Evolutionary conservation across 2,797 vertebrate species (phyloP).

Genomic region (Hoplostethus atlanticus): DNA sequence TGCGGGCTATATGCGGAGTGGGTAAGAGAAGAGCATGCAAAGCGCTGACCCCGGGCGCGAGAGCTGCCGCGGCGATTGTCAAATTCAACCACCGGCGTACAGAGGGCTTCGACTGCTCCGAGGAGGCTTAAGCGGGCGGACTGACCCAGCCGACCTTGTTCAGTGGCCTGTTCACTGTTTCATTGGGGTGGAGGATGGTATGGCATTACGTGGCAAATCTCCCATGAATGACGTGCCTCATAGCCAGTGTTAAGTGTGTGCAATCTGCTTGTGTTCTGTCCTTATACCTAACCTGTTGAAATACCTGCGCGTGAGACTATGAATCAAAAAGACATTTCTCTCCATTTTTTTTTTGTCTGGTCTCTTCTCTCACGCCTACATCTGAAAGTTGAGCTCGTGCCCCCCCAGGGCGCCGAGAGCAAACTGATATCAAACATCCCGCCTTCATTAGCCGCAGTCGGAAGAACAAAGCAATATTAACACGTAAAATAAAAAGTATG

Average conservation of each 20-base stretch:
- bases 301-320: conserved; percentile 35
- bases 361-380: conserved; percentile 30
- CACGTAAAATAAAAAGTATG: conserved; percentile 50
- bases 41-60: conserved; percentile 63
- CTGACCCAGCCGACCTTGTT: no score
- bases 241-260: not conserved
- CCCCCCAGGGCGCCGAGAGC: conserved; percentile 38
- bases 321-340: conserved; percentile 43
- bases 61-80: conserved; percentile 66
- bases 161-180: no score
- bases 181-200: conserved; percentile 29
- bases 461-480: conserved; percentile 66
- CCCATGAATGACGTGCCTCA: not conserved
- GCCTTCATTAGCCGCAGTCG: conserved; percentile 54
- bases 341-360: conserved; percentile 18
- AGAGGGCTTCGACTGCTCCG: conserved; percentile 63
- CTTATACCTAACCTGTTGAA: conserved; percentile 16
- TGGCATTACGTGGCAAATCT: no score
- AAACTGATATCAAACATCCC: conserved; percentile 70
- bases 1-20: conserved; percentile 52
- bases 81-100: conserved; percentile 63
- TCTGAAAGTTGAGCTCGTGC: conserved; percentile 53
- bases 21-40: conserved; percentile 52
- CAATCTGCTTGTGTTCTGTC: conserved; percentile 13
- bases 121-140: conserved; percentile 62